Evolutionary conservation across 2,888 invertebrate species (phyloP), one percentile per base, ranked within the genome.

Genomic region (Rhyacophila evoluta): DNA sequence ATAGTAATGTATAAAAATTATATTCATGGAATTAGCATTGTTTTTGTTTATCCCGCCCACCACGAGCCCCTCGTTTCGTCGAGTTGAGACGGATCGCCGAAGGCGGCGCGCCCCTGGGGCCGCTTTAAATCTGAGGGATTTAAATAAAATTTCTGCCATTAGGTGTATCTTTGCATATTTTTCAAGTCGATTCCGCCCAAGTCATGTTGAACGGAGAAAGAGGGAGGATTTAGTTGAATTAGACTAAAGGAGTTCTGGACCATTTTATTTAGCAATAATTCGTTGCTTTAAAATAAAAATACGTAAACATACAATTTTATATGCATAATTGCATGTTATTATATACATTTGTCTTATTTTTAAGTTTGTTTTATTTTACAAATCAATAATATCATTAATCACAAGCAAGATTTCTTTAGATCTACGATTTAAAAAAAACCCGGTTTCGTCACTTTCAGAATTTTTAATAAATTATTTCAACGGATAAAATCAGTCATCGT

Each of bases 121-220:
- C 72, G 76, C 25, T 79, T 72, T 75, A 79, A 81, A 79, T 79
- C 79, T 71, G 55, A 37, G 75, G 73, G 79, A 82, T 82, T 79
- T 79, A 72, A 81, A 81, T 81, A 81, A 82, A 82, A 82, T 76
- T 82, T 79, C 72, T 74, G 75, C 75, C 82, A 77, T 82, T 82
- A 81, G 55, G 68, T 81, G 81, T 79, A 79, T 79, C 82, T 82
- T 79, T 81, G 81, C 79, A 82, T 82, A 82, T 81, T 82, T 81
- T 82, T 81, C 79, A 76, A 79, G 77, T 74, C 71, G 78, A 79
- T 79, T 79, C 89, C 89, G 88, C 89, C 89, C 88, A 87, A 86
- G 85, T 84, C 88, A 83, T 89, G 89, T 89, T 86, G 85, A 85
- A 85, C 84, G 84, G 85, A 82, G 84, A 33, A 69, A 19, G 10